phyloP scores from a whole-genome alignment of 1,140 invertebrate genomes.

The Drosophila tsacasi region DNA sequence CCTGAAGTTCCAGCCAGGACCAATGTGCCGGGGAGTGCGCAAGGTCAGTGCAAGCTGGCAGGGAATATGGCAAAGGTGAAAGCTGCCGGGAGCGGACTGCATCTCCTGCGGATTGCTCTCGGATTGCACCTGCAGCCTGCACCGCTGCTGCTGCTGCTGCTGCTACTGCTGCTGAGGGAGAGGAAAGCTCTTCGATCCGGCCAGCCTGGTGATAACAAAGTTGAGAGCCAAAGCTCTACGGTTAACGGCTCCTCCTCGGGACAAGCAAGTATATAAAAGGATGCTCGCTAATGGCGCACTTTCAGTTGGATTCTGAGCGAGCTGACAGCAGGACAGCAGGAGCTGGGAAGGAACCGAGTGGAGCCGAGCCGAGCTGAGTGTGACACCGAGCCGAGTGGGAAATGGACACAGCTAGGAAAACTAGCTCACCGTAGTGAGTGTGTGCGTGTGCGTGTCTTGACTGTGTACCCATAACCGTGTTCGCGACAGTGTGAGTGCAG shows the following conservation, averaged over 20 bases:
- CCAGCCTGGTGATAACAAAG: slow-evolving; percentile 61
- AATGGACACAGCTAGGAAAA: slow-evolving; percentile 62
- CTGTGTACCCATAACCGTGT: slow-evolving; percentile 28
- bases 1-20: slow-evolving; percentile 72
- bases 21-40: slow-evolving; percentile 70
- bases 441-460: slow-evolving; percentile 13
- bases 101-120: slow-evolving; percentile 22
- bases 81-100: slow-evolving; percentile 54
- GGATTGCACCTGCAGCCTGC: slow-evolving; percentile 19
- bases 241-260: slow-evolving; percentile 30
- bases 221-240: slow-evolving; percentile 54
- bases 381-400: slow-evolving; percentile 8
- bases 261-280: slow-evolving; percentile 69
- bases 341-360: slow-evolving; percentile 28
- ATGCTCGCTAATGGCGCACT: slow-evolving; percentile 69
- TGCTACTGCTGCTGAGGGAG: slow-evolving; percentile 36
- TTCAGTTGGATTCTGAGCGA: slow-evolving; percentile 83
- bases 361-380: slow-evolving; percentile 31
- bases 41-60: slow-evolving; percentile 76
- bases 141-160: slow-evolving; percentile 16
- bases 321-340: slow-evolving; percentile 55
- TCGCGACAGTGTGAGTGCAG: slow-evolving; percentile 19
- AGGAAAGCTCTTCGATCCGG: slow-evolving; percentile 75
- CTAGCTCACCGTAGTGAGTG: slow-evolving; percentile 63
- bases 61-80: slow-evolving; percentile 58